Percentiles rank a stretch among this genome's conserved stretches.
Evolutionary conservation across 2,113 vertebrate genomes (phyloP).

Genomic region (Calyptommatus sinebrachiatus): DNA sequence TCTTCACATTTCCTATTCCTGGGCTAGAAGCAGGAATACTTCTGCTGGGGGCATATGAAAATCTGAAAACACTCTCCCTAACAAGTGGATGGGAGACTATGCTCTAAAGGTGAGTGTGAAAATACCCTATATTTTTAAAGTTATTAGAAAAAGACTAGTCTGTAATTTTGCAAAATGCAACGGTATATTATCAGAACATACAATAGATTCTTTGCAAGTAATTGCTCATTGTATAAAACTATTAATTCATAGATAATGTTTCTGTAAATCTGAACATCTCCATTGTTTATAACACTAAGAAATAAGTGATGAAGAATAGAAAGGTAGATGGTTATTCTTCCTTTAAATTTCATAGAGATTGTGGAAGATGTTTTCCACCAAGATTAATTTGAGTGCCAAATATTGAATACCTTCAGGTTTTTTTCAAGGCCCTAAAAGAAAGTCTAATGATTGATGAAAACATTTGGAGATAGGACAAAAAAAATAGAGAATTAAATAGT

Average conservation of each 20-base stretch:
- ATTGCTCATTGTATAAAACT: not conserved
- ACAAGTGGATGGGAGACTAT: no score
- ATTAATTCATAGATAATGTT: not conserved
- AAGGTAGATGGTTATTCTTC: not conserved
- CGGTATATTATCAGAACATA: not conserved
- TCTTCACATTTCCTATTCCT: no score
- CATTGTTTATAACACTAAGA: not conserved
- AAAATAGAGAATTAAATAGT: conserved; percentile 25
- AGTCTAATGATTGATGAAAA: conserved; percentile 19
- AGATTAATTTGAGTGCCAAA: conserved; percentile 6
- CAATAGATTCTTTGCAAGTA: not conserved
- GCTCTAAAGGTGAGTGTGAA: no score
- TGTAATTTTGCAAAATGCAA: not conserved
- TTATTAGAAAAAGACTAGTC: no score
- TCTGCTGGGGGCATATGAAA: no score
- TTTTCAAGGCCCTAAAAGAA: conserved; percentile 10
- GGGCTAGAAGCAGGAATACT: no score
- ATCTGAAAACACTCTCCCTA: no score
- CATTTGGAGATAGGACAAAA: conserved; percentile 11
- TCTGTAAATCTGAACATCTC: not conserved
- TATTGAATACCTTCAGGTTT: conserved; percentile 26
- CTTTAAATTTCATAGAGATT: not conserved
- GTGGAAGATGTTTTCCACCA: conserved; percentile 6
- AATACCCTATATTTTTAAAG: no score
- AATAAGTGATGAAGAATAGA: not conserved